phyloP scores from a whole-genome alignment of 2,113 vertebrate genomes.

The Dromiciops gliroides region DNA sequence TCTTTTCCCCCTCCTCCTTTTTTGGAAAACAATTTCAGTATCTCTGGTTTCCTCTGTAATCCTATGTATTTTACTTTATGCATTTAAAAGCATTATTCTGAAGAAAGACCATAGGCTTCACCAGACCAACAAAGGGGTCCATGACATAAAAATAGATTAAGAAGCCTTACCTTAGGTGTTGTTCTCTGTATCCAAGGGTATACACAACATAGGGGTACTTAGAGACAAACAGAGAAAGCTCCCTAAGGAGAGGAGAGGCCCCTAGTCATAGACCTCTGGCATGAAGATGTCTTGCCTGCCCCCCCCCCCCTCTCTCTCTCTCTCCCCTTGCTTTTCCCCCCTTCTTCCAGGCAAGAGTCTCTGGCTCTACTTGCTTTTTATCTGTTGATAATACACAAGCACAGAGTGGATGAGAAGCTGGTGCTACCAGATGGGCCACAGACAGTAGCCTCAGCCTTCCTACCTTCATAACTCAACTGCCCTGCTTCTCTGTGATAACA shows the following conservation, averaged over 20 bases:
- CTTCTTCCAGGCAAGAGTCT: not conserved
- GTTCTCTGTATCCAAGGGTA: not conserved
- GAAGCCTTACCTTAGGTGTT: not conserved
- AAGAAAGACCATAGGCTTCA: not conserved
- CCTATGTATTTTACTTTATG: not conserved
- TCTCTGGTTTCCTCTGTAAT: not conserved
- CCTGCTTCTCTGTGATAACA: not conserved
- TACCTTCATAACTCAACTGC: not conserved
- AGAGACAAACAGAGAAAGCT: not conserved
- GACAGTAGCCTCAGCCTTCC: not conserved
- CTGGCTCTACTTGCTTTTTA: not conserved
- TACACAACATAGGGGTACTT: not conserved
- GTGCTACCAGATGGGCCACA: not conserved
- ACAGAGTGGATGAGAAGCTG: not conserved
- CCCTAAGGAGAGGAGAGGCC: not conserved
- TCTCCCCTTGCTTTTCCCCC: not conserved
- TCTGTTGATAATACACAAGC: not conserved
- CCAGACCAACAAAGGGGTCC: not conserved
- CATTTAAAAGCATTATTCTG: not conserved
- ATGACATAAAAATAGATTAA: not conserved
- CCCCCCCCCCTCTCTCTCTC: not conserved
- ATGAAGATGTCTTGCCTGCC: not conserved
- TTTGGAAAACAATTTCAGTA: not conserved
- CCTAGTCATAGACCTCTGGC: too few relatives aligned
- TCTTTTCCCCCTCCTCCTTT: not conserved